phyloP scores from a whole-genome alignment of 2,888 invertebrate species.

The Tenthredo mesomela region DNA sequence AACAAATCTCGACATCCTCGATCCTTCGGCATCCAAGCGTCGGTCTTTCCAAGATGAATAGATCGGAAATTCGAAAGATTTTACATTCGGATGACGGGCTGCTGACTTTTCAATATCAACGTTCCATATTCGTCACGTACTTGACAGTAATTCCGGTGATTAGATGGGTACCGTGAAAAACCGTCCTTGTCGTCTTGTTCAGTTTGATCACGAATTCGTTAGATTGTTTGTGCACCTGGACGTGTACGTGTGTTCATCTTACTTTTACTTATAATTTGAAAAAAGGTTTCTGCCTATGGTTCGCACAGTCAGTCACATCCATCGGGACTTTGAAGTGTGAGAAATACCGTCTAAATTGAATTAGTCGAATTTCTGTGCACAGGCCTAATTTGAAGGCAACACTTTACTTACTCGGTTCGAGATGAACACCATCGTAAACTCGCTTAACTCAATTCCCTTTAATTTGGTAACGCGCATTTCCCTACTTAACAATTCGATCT shows the following conservation, averaged over 20 bases:
- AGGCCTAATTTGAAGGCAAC: slow-evolving; percentile 11
- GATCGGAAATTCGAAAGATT: too few relatives aligned
- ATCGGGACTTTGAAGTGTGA: not conserved
- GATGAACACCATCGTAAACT: not conserved
- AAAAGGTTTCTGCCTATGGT: too few relatives aligned
- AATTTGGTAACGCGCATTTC: slow-evolving; percentile 28
- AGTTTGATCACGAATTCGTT: too few relatives aligned
- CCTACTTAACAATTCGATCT: not conserved
- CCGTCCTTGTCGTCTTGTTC: too few relatives aligned
- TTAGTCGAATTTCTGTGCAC: not conserved
- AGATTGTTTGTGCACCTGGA: not conserved
- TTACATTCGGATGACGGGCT: not conserved
- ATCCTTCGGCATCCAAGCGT: too few relatives aligned
- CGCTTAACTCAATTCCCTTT: not conserved
- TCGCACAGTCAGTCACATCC: not conserved
- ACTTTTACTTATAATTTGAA: too few relatives aligned
- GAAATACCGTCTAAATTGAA: not conserved
- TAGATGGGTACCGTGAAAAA: not conserved
- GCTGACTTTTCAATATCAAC: not conserved
- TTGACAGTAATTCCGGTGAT: not conserved
- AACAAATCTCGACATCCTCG: too few relatives aligned
- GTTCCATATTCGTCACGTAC: not conserved
- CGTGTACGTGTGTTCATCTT: not conserved
- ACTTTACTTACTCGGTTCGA: not conserved
- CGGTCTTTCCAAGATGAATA: too few relatives aligned